phyloP scores from a whole-genome alignment of 2,888 invertebrate genomes.

The Sipha maydis region DNA sequence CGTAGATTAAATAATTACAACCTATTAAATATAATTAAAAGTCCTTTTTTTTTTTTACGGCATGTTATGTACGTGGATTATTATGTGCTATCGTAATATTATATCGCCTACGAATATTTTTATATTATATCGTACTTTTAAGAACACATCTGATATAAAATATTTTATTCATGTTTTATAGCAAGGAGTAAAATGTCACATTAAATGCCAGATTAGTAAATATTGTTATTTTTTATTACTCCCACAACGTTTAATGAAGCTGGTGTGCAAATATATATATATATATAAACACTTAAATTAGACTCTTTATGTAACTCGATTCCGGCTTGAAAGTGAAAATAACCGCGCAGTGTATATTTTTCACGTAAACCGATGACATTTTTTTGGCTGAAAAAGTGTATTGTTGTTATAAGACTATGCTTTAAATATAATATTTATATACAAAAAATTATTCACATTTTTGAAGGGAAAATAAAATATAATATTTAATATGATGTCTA shows the following conservation, averaged over 20 bases:
- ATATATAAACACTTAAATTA: neutral
- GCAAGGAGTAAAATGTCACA: constrained; percentile 1
- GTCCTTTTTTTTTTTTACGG: neutral
- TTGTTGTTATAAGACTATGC: neutral
- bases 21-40: neutral
- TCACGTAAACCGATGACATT: neutral
- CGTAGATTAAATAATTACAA: neutral
- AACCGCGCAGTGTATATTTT: neutral
- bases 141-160: constrained; percentile 27
- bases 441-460: too few species aligned
- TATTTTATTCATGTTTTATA: constrained; percentile 42
- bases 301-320: neutral
- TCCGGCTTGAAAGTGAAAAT: neutral
- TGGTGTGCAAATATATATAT: neutral
- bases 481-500: neutral
- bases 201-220: constrained; percentile 36
- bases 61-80: neutral
- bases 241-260: constrained; percentile 2
- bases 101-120: neutral
- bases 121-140: neutral
- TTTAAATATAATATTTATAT: too few species aligned
- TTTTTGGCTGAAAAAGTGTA: neutral
- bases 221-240: constrained; percentile 39
- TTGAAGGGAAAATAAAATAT: neutral
- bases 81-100: neutral